phyloP scores from a whole-genome alignment of 2,113 vertebrate genomes.

The Lepidothrix coronata region DNA sequence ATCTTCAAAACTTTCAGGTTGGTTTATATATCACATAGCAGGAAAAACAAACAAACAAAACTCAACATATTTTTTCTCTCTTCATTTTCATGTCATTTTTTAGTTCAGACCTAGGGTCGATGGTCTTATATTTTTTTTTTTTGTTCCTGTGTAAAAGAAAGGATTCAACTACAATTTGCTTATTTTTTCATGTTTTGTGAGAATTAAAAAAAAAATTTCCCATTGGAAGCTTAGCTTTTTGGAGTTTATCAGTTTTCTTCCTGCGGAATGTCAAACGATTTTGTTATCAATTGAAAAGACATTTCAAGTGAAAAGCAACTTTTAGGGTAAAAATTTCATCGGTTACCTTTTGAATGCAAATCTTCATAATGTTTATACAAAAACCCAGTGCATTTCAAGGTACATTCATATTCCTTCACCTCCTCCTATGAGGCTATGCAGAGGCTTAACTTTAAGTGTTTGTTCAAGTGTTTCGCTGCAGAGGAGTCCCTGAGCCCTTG shows the following conservation, averaged over 20 bases:
- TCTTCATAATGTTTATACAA: neutral
- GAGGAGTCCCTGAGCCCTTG: neutral
- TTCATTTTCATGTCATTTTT: neutral
- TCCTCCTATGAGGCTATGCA: neutral
- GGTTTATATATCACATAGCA: neutral
- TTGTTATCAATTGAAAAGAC: neutral
- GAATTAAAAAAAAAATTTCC: neutral
- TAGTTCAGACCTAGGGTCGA: neutral
- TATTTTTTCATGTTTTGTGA: neutral
- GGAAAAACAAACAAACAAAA: neutral
- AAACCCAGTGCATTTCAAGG: neutral
- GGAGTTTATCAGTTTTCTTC: neutral
- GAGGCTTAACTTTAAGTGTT: neutral
- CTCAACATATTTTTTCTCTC: neutral
- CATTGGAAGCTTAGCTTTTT: neutral
- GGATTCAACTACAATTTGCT: neutral
- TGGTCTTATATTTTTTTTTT: neutral
- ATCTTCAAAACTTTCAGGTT: neutral
- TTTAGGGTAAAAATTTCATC: neutral
- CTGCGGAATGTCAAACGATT: neutral
- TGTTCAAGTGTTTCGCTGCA: slow-evolving; percentile 17
- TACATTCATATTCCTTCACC: neutral
- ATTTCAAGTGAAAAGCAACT: neutral
- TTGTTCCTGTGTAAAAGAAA: neutral
- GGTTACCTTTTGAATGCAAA: neutral